A percentile compares a stretch with the other conserved stretches of the same genome.
phyloP scores from a whole-genome alignment of 2,113 vertebrate species.

The Anoura caudifer region DNA sequence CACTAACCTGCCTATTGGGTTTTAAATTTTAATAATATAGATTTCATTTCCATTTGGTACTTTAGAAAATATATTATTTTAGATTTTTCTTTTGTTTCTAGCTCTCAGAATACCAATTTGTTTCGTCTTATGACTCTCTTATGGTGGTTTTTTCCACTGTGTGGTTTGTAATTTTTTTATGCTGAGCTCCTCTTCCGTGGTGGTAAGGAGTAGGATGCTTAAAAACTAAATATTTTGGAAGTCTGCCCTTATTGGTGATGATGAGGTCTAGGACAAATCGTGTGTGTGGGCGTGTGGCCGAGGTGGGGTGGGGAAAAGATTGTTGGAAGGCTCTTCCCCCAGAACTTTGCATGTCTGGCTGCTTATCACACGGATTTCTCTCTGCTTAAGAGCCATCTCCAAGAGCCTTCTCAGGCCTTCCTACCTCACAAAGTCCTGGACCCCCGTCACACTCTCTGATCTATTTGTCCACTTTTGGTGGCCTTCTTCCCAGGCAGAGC shows the following conservation, averaged over 20 bases:
- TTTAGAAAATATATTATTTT: background rate
- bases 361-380: background rate
- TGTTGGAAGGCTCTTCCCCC: background rate
- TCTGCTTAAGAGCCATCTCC: background rate
- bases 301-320: background rate
- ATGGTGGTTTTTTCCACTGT: background rate
- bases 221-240: background rate
- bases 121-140: background rate
- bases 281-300: background rate
- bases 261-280: background rate
- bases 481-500: background rate
- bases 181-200: background rate
- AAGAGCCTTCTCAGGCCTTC: background rate
- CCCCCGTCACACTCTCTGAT: background rate
- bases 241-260: background rate
- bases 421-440: background rate
- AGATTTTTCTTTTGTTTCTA: background rate
- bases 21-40: background rate
- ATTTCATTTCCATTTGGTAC: background rate
- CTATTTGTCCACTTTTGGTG: background rate
- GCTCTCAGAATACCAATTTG: background rate
- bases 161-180: constrained; percentile 18
- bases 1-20: background rate
- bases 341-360: background rate
- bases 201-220: background rate